These are phyloP conservation scores for Equus quagga DNA, from an alignment of 2,113 vertebrate genomes.

Conservation along the genomic window DNA sequence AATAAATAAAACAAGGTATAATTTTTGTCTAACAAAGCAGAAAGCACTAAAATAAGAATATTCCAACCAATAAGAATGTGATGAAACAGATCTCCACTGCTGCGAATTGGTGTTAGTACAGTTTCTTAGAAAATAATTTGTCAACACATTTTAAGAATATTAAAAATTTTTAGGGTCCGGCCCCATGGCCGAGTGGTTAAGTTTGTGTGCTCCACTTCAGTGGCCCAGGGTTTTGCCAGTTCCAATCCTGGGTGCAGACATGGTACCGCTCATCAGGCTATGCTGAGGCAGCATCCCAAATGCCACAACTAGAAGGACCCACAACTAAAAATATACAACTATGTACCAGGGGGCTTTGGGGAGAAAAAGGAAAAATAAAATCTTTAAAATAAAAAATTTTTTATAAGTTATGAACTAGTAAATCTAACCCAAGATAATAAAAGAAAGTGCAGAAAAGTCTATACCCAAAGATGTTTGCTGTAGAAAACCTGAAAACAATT, in stretches of 20 bases:
- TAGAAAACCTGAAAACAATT: slow-evolving; percentile 67
- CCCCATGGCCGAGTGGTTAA: too few species aligned
- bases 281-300: too few species aligned
- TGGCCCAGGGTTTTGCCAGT: too few species aligned
- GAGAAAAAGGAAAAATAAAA: too few species aligned
- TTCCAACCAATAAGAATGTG: not conserved
- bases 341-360: too few species aligned
- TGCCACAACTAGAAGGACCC: too few species aligned
- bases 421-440: slow-evolving; percentile 22
- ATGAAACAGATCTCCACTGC: not conserved
- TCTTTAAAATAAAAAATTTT: not conserved
- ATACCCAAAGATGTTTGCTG: slow-evolving; percentile 3
- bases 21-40: slow-evolving; percentile 38
- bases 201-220: too few species aligned
- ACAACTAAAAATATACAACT: too few species aligned
- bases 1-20: not conserved
- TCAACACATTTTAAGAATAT: slow-evolving; percentile 36
- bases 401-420: slow-evolving; percentile 46
- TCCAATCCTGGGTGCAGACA: too few species aligned
- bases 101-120: not conserved
- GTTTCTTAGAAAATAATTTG: slow-evolving; percentile 23
- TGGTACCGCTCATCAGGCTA: too few species aligned
- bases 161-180: not conserved
- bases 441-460: slow-evolving; percentile 57
- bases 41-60: slow-evolving; percentile 58